Evolutionary conservation across 2,113 vertebrate species (phyloP).

Genomic region (Anguilla rostrata): DNA sequence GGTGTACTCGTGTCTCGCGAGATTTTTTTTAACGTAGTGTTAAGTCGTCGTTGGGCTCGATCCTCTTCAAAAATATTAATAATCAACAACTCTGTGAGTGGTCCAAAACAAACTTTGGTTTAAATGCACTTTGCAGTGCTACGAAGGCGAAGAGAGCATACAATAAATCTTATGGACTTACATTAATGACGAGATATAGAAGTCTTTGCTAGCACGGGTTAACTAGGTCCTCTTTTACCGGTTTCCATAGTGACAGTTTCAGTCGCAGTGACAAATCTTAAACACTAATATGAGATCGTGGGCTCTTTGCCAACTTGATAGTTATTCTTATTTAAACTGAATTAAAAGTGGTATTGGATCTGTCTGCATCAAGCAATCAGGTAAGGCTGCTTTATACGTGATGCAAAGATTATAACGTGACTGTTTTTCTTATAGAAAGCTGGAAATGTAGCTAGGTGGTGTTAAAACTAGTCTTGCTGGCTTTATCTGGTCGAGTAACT

Average conservation of each 20-base stretch:
- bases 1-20: neutral
- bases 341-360: neutral
- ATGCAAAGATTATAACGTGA: neutral
- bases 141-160: neutral
- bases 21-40: neutral
- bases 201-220: neutral
- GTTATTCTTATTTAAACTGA: neutral
- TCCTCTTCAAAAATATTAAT: neutral
- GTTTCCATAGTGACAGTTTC: slow-evolving; percentile 7
- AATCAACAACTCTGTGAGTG: neutral
- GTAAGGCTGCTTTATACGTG: neutral
- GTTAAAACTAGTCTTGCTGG: neutral
- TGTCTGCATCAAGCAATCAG: neutral
- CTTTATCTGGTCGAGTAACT: too few species aligned
- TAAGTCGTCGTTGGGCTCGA: neutral
- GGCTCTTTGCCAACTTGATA: neutral
- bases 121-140: neutral
- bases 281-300: neutral
- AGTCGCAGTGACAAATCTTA: neutral
- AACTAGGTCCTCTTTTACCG: neutral
- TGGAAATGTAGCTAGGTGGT: neutral
- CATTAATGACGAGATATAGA: neutral
- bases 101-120: neutral
- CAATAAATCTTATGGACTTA: neutral
- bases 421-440: neutral